Percentiles rank a stretch among this genome's conserved stretches.
These are phyloP conservation scores for Drosophila parabipectinata DNA, from an alignment of 1,140 invertebrate species.

Conservation along the genomic window DNA sequence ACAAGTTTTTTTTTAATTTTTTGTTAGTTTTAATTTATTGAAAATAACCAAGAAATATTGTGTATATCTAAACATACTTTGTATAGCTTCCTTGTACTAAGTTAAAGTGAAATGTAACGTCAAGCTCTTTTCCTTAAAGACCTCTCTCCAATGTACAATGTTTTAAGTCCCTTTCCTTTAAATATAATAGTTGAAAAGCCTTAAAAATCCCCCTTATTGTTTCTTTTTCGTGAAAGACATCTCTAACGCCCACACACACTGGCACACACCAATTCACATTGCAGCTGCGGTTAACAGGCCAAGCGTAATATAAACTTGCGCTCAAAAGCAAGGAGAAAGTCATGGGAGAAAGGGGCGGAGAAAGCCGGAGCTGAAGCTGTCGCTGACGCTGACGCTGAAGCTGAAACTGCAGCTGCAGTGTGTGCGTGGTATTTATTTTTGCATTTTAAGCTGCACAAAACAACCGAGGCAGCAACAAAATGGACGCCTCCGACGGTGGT, in stretches of 20 bases:
- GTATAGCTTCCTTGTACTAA: too few species aligned
- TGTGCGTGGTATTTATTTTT: constrained; percentile 73
- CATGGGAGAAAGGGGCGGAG: neutral
- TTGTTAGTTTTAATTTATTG: too few species aligned
- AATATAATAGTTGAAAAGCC: constrained; percentile 1
- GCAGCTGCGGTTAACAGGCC: constrained; percentile 78
- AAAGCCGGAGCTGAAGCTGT: too few species aligned
- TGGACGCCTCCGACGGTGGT: constrained; percentile 54
- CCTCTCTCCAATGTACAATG: neutral
- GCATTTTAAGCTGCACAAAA: constrained; percentile 71
- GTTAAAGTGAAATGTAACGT: too few species aligned
- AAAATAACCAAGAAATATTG: too few species aligned
- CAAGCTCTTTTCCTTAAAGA: neutral
- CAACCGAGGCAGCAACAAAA: constrained; percentile 30
- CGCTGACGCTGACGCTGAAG: neutral
- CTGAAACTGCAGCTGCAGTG: constrained; percentile 1
- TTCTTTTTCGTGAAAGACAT: neutral
- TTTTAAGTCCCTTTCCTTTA: neutral
- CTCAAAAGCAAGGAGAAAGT: constrained; percentile 60
- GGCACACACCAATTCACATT: constrained; percentile 22
- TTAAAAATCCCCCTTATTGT: neutral
- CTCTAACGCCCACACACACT: constrained; percentile 20
- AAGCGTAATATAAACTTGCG: constrained; percentile 81
- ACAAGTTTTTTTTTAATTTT: too few species aligned
- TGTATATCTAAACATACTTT: too few species aligned